Evolutionary conservation across 2,888 invertebrate genomes (phyloP).

Genomic region (Phortica okadai): DNA sequence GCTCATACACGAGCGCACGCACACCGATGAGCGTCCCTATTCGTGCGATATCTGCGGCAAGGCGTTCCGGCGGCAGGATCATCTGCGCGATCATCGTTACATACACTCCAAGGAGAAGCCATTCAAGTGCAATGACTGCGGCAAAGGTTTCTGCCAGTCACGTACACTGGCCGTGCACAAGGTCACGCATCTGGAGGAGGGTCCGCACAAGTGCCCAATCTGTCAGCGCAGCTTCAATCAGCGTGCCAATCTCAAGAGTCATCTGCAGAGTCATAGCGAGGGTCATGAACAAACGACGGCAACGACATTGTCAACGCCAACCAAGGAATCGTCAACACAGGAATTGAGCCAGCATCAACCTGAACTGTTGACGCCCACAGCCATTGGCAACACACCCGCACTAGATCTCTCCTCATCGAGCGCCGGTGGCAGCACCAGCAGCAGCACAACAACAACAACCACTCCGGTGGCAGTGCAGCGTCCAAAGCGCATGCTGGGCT

Average conservation of each 20-base stretch:
- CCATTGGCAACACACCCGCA: slow-evolving; percentile 63
- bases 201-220: slow-evolving; percentile 93
- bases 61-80: slow-evolving; percentile 96
- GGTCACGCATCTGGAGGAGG: slow-evolving; percentile 94
- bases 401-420: slow-evolving; percentile 79
- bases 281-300: slow-evolving; percentile 40
- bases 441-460: slow-evolving; percentile 21
- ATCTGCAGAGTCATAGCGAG: slow-evolving; percentile 87
- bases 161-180: slow-evolving; percentile 97
- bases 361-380: slow-evolving; percentile 52
- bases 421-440: slow-evolving; percentile 47
- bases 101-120: slow-evolving; percentile 99
- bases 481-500: slow-evolving; percentile 82
- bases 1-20: slow-evolving; percentile 97
- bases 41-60: slow-evolving; percentile 97
- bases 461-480: slow-evolving; percentile 59
- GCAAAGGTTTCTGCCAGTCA: slow-evolving; percentile 98
- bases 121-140: slow-evolving; percentile 97
- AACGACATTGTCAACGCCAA: slow-evolving; percentile 36
- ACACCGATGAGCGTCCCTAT: slow-evolving; percentile 97
- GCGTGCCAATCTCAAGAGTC: slow-evolving; percentile 93
- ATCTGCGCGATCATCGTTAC: slow-evolving; percentile 94
- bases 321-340: slow-evolving; percentile 50
- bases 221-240: slow-evolving; percentile 94
- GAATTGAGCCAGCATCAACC: slow-evolving; percentile 58